Evolutionary conservation across 2,113 vertebrate genomes (phyloP).

Genomic region (Osmerus eperlanus): DNA sequence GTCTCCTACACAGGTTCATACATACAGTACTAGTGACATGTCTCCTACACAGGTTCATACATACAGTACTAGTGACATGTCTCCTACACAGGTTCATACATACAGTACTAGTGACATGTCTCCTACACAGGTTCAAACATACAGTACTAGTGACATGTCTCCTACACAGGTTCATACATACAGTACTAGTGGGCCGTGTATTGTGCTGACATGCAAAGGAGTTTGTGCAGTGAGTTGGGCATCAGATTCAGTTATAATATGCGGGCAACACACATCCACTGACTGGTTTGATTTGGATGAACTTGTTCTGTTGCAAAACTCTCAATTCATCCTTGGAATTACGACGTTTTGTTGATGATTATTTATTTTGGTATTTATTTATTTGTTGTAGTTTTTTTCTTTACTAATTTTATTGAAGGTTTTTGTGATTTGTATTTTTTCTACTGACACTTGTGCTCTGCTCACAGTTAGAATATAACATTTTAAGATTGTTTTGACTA

Average conservation of each 20-base stretch:
- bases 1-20: not conserved
- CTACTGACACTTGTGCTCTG: conserved; percentile 53
- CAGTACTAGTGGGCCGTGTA: not conserved
- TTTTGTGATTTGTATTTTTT: conserved; percentile 67
- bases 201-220: no score
- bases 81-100: conserved; percentile 1
- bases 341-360: conserved; percentile 39
- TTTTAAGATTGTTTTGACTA: conserved; percentile 26
- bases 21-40: not conserved
- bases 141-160: not conserved
- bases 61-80: conserved; percentile 1
- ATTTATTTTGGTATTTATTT: conserved; percentile 33
- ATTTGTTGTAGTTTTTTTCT: conserved; percentile 37
- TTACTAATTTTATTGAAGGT: conserved; percentile 51
- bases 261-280: no score
- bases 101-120: not conserved
- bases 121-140: conserved; percentile 1
- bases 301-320: conserved; percentile 49
- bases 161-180: conserved; percentile 4
- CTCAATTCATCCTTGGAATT: conserved; percentile 46
- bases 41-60: not conserved
- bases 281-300: no score
- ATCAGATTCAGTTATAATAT: no score
- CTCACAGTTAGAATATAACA: conserved; percentile 38
- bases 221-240: no score